Evolutionary conservation across 1,140 invertebrate species (phyloP), one percentile per base, ranked within the genome.

Genomic region (Lysiphlebus fabarum): DNA sequence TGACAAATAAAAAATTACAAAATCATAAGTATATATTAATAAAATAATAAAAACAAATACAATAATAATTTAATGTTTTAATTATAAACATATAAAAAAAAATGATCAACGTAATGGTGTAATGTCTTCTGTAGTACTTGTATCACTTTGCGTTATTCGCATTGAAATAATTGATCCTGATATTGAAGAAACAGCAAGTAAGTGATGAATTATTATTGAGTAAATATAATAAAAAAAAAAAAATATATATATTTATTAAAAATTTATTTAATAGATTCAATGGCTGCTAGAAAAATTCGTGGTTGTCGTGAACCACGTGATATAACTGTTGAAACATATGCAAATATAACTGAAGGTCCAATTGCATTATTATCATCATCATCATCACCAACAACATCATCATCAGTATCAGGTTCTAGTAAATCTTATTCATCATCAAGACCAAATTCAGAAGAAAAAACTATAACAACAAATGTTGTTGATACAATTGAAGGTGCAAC

Each of bases 241-340:
- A 26, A 26, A 0, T 2, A 26, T 4, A 26, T 2, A 26, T 26
- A 26, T 2, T 26, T 1, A 26, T 26, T 2, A 26, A 26, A 2
- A 26, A 26, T 56, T 26, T 9, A 17, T 65, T 45, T 45, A 45
- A n/a, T 49, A 74, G 68, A 62, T 55, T 62, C 64, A 50, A 76
- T 76, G 65, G 72, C 69, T 55, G 65, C 73, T 10, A 74, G 71
- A 65, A 82, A 82, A 67, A 77, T 82, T 58, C 74, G 84, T 43
- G 86, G 85, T 44, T 78, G 83, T 62, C 72, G 87, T 50, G 81
- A 83, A 67, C 70, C 82, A 3, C 77, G 79, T 40, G 82, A 87
- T 59, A 87, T 89, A 53, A 83, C 77, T 45, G 82, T 89, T 7
- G 86, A 89, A 70, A 88, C 85, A 45, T 86, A 85, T 64, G 81